Conservation (phyloP, 2,113 vertebrate species). For the Eretmochelys imbricata region DNA sequence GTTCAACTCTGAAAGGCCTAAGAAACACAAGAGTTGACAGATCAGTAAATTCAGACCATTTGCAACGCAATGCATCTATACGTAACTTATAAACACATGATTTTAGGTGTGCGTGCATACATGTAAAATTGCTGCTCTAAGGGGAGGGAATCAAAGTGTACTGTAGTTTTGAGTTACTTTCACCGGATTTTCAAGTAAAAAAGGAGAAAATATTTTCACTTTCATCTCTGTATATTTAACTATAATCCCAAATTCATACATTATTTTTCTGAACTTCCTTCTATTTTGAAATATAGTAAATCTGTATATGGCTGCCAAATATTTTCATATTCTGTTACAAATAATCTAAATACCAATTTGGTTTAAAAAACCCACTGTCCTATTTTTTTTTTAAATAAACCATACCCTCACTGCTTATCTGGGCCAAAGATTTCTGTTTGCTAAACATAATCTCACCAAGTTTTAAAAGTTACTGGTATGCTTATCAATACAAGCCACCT, state of each 20-base stretch:
- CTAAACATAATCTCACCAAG: neutral
- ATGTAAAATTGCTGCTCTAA: neutral
- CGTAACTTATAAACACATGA: neutral
- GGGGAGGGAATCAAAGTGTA: too few relatives aligned
- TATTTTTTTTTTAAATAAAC: neutral
- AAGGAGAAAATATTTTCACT: neutral
- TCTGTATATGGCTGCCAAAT: neutral
- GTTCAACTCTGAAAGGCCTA: slow-evolving; percentile 58
- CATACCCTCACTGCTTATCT: neutral
- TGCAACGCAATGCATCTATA: neutral
- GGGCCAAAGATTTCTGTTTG: neutral
- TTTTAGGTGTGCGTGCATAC: neutral
- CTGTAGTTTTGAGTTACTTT: neutral
- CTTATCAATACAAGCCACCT: neutral
- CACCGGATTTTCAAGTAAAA: neutral
- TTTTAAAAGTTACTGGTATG: neutral
- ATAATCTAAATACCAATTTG: neutral
- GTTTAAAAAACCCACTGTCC: neutral
- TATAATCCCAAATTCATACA: neutral
- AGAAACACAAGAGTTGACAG: neutral
- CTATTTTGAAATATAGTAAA: neutral
- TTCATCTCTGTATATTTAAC: neutral
- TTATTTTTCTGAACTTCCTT: neutral
- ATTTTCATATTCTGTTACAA: neutral
- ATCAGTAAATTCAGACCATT: neutral